These are phyloP conservation scores for Zootermopsis nevadensis DNA, from an alignment of 2,888 invertebrate genomes.

Conservation along the genomic window DNA sequence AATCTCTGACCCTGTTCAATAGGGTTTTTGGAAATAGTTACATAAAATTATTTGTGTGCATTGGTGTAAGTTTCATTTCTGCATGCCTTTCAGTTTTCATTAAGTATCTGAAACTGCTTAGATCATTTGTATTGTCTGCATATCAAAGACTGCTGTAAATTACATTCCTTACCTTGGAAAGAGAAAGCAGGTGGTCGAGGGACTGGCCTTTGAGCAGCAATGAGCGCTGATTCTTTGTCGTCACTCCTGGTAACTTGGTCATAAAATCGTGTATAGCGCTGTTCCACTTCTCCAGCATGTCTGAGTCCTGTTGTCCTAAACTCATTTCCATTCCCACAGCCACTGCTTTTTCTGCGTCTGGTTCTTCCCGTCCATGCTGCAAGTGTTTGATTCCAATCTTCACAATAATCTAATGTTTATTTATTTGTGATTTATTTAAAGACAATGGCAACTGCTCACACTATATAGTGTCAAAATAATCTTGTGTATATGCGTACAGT, in stretches of 20 bases:
- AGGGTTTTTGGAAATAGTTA: no score
- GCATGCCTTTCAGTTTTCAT: no score
- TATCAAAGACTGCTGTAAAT: neutral
- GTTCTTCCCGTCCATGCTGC: constrained; percentile 84
- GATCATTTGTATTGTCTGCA: neutral
- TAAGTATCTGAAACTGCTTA: no score
- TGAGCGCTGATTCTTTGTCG: constrained; percentile 82
- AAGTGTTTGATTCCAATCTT: neutral
- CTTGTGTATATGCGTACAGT: no score
- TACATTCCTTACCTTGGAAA: constrained; percentile 66
- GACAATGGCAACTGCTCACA: no score
- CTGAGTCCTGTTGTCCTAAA: constrained; percentile 66
- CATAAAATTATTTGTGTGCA: no score
- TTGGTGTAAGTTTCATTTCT: no score
- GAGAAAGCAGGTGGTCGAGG: constrained; percentile 72
- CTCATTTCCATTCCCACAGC: constrained; percentile 74
- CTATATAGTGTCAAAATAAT: no score
- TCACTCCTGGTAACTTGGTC: constrained; percentile 89
- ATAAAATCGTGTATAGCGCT: constrained; percentile 81
- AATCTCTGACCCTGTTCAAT: no score
- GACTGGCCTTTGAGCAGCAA: constrained; percentile 81
- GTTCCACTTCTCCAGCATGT: constrained; percentile 74
- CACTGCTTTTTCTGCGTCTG: constrained; percentile 77
- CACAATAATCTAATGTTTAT: no score
- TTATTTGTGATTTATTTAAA: no score